Evolutionary conservation across 2,113 vertebrate species (phyloP).

Genomic region (Bubo bubo): DNA sequence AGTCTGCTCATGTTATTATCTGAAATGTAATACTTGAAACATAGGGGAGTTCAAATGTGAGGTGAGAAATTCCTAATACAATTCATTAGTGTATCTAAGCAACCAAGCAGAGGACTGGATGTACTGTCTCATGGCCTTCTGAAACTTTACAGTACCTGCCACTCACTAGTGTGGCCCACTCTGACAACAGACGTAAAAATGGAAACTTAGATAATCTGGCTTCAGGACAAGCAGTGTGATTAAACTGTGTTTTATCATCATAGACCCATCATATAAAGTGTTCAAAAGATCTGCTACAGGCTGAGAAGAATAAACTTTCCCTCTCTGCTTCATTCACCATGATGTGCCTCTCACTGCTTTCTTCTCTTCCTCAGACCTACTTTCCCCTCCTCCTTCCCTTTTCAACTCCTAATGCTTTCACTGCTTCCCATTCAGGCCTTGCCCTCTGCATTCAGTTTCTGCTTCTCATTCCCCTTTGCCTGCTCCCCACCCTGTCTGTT

Average conservation of each 20-base stretch:
- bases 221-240: neutral
- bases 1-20: neutral
- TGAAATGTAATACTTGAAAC: neutral
- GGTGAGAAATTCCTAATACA: conserved; percentile 32
- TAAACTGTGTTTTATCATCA: neutral
- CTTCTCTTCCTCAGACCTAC: conserved; percentile 25
- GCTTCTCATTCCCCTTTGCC: conserved; percentile 66
- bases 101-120: conserved; percentile 7
- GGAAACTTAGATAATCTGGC: neutral
- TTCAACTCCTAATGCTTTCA: conserved; percentile 59
- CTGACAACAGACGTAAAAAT: neutral
- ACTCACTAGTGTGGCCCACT: neutral
- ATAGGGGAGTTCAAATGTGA: neutral
- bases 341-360: conserved; percentile 14
- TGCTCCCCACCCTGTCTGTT: conserved; percentile 24
- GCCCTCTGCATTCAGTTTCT: conserved; percentile 63
- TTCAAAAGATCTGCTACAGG: neutral
- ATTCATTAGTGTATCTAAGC: conserved; percentile 34
- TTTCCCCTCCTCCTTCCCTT: conserved; percentile 64
- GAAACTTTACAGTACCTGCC: conserved; percentile 43
- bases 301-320: conserved; percentile 12
- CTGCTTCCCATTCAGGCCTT: conserved; percentile 57
- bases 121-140: conserved; percentile 34
- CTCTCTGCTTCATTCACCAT: neutral
- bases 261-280: neutral